Evolutionary conservation across 1,140 invertebrate genomes (phyloP).

Genomic region (Aphis craccivora): DNA sequence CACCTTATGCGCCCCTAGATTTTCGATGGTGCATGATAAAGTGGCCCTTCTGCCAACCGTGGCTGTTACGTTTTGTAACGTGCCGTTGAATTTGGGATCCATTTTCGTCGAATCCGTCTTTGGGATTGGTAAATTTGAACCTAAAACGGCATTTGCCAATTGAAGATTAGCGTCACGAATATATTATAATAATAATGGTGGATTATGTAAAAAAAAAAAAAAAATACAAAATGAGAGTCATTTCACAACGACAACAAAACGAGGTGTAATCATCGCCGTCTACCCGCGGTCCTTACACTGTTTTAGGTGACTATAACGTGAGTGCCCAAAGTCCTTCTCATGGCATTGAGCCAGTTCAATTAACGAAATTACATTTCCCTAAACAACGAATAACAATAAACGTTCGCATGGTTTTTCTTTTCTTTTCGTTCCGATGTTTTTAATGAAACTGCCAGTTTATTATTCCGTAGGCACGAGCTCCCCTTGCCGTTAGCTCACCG

Average conservation of each 20-base stretch:
- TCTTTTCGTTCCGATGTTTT: neutral
- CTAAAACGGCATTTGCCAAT: neutral
- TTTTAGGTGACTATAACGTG: conserved; percentile 1
- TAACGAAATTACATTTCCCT: conserved; percentile 47
- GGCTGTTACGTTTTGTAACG: conserved; percentile 76
- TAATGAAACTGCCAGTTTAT: conserved; percentile 43
- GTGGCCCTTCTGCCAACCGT: conserved; percentile 81
- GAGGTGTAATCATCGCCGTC: neutral
- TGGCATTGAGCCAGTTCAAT: conserved; percentile 42
- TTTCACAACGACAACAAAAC: neutral
- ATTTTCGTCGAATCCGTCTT: conserved; percentile 51
- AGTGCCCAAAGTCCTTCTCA: neutral
- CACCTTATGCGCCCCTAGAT: conserved; percentile 49
- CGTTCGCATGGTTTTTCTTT: neutral
- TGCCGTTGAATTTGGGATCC: conserved; percentile 42
- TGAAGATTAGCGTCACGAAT: neutral
- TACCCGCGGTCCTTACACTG: neutral
- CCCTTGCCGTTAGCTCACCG: neutral
- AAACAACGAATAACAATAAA: conserved; percentile 9
- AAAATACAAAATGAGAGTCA: neutral
- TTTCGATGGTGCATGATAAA: conserved; percentile 71
- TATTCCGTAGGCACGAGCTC: neutral
- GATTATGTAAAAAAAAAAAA: neutral
- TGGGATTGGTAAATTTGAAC: neutral
- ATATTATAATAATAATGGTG: neutral